Conservation (phyloP, 2,888 invertebrate genomes). For the Drosophila greeni region DNA sequence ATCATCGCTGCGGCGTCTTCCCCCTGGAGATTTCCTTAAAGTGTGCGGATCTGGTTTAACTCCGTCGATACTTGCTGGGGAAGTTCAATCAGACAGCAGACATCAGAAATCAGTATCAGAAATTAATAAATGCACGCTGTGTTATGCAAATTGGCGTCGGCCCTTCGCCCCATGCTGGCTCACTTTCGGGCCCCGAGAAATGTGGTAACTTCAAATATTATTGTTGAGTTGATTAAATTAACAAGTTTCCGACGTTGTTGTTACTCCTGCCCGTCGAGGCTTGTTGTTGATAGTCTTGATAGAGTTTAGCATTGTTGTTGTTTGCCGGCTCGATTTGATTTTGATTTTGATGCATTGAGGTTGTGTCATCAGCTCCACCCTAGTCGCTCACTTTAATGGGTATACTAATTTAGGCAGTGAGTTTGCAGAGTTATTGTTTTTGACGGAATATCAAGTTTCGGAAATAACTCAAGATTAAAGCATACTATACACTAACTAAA, state of each 20-base stretch:
- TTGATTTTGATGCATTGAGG: constrained; percentile 37
- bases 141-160: constrained; percentile 55
- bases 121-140: constrained; percentile 53
- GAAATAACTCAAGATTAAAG: neutral
- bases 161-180: constrained; percentile 41
- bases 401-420: constrained; percentile 2
- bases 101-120: constrained; percentile 17
- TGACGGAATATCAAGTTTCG: neutral
- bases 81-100: constrained; percentile 45
- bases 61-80: constrained; percentile 15
- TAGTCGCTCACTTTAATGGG: constrained; percentile 5
- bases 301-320: constrained; percentile 20
- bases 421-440: neutral
- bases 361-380: constrained; percentile 36
- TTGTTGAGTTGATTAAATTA: constrained; percentile 57
- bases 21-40: constrained; percentile 35
- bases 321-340: constrained; percentile 34
- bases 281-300: constrained; percentile 27
- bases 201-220: constrained; percentile 54
- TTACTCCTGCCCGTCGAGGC: constrained; percentile 11
- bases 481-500: neutral
- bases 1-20: constrained; percentile 12
- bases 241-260: constrained; percentile 34
- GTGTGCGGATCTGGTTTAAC: constrained; percentile 30
- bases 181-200: constrained; percentile 30